Conservation (phyloP, 1,140 invertebrate species). For the Saccostrea cuccullata region DNA sequence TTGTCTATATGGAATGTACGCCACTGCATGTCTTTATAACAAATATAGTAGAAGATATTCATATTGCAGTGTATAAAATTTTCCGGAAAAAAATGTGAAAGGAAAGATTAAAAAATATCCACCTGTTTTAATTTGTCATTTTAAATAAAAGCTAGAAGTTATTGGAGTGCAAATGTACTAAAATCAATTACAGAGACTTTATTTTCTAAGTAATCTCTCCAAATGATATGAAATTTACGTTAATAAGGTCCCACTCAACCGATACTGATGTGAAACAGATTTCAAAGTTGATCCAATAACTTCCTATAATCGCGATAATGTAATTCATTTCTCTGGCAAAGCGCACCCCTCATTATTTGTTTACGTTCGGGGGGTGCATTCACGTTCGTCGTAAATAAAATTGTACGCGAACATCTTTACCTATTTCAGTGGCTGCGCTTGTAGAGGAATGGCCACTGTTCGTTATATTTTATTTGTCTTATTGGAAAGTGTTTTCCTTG, state of each 20-base stretch:
- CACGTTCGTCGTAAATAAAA: conserved; percentile 4
- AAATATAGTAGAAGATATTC: too few relatives aligned
- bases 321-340: not conserved
- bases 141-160: not conserved
- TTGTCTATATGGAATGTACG: too few relatives aligned
- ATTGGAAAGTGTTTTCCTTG: not conserved
- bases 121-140: not conserved
- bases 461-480: not conserved
- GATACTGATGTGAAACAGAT: conserved; percentile 1
- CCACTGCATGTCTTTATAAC: too few relatives aligned
- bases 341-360: not conserved
- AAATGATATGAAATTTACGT: not conserved
- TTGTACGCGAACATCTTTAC: not conserved
- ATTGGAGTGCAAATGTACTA: not conserved
- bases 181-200: not conserved
- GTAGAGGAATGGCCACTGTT: not conserved
- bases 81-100: too few relatives aligned
- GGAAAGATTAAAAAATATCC: not conserved
- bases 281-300: not conserved
- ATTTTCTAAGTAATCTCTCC: not conserved
- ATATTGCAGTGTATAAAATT: too few relatives aligned
- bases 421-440: conserved; percentile 8
- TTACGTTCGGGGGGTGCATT: not conserved
- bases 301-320: not conserved
- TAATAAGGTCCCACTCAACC: not conserved